phyloP scores from a whole-genome alignment of 1,140 invertebrate genomes.

The Monochamus saltuarius region DNA sequence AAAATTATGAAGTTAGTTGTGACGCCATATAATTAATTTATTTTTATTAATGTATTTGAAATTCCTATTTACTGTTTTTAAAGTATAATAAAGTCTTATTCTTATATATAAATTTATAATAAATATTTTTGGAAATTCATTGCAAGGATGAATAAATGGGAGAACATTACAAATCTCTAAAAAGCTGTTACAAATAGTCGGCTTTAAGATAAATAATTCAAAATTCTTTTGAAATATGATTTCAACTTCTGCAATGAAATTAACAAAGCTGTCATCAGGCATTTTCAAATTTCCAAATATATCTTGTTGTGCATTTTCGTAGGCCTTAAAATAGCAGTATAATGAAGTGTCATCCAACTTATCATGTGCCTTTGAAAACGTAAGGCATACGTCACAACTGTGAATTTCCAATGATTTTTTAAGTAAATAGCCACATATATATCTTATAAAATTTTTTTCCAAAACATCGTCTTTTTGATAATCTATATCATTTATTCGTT shows the following conservation, averaged over 20 bases:
- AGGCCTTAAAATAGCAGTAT: neutral
- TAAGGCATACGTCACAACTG: neutral
- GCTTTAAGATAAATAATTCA: neutral
- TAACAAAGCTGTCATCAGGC: neutral
- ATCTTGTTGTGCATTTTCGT: neutral
- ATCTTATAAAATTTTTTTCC: neutral
- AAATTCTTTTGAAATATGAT: neutral
- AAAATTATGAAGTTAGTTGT: too few species aligned
- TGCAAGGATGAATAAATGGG: slow-evolving; percentile 6
- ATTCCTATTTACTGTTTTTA: too few species aligned
- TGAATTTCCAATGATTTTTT: slow-evolving; percentile 10
- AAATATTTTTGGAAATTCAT: slow-evolving; percentile 8
- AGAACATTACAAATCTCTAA: neutral
- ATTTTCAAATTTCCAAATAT: slow-evolving; percentile 3
- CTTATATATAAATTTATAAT: slow-evolving; percentile 12
- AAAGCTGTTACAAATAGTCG: slow-evolving; percentile 3
- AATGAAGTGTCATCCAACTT: neutral
- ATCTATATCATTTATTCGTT: neutral
- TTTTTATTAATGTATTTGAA: too few species aligned
- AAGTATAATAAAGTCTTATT: slow-evolving; percentile 8
- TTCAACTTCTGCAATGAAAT: slow-evolving; percentile 9
- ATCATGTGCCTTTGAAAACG: too few species aligned
- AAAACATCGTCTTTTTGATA: slow-evolving; percentile 4
- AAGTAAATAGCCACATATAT: slow-evolving; percentile 17
- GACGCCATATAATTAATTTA: too few species aligned